Conservation (phyloP, 2,888 invertebrate genomes). For the Hymenopus coronatus region DNA sequence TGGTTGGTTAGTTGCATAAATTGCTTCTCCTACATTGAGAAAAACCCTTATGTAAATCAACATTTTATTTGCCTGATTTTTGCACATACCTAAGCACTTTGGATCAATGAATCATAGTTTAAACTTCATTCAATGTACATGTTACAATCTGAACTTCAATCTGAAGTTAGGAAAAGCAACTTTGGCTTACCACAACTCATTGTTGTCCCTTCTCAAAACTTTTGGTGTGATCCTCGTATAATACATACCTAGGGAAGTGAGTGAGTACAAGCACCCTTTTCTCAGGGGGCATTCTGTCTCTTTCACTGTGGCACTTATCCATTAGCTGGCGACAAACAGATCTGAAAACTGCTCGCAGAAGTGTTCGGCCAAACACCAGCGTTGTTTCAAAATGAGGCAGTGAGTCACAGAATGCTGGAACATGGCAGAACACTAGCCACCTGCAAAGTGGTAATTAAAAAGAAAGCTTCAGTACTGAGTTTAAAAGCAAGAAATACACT, state of each 20-base stretch:
- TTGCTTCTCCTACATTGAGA: no score
- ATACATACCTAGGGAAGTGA: constrained; percentile 72
- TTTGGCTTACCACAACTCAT: no score
- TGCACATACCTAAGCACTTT: no score
- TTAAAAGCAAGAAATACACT: not conserved
- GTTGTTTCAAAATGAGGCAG: constrained; percentile 88
- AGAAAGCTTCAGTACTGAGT: not conserved
- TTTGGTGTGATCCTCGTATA: no score
- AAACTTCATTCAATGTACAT: no score
- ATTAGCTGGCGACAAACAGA: constrained; percentile 82
- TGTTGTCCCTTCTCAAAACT: no score
- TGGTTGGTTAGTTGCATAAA: no score
- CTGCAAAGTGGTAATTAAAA: constrained; percentile 45
- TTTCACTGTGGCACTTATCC: constrained; percentile 86
- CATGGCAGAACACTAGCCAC: constrained; percentile 94
- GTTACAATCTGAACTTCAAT: no score
- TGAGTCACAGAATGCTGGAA: constrained; percentile 93
- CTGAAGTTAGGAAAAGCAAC: no score
- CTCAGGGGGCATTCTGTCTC: constrained; percentile 86
- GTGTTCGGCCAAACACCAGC: constrained; percentile 83
- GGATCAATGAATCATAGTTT: no score
- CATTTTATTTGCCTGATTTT: no score
- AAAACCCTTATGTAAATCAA: no score
- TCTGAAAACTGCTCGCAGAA: constrained; percentile 79
- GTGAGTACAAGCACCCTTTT: constrained; percentile 78